Conservation (phyloP, 1,140 invertebrate genomes). For the Eciton burchellii region DNA sequence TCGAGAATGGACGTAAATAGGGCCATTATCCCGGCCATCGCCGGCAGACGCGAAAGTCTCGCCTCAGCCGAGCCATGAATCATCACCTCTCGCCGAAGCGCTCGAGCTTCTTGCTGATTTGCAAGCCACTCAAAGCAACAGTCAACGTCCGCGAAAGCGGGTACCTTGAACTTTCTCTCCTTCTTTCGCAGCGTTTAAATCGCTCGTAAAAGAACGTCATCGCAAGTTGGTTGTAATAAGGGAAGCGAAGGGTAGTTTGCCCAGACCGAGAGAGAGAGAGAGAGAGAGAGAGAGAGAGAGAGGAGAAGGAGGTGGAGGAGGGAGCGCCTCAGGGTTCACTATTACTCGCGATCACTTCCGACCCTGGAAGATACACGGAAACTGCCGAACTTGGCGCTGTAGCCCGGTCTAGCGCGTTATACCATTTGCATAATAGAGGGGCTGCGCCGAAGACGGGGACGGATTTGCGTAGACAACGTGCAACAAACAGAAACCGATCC, state of each 20-base stretch:
- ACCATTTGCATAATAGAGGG: conserved; percentile 75
- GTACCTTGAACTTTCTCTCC: background rate
- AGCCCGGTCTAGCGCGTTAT: conserved; percentile 43
- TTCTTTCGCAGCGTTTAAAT: background rate
- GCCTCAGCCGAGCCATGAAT: background rate
- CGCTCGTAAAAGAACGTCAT: background rate
- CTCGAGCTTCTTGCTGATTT: background rate
- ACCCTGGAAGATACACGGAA: conserved; percentile 29
- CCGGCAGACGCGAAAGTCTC: conserved; percentile 20
- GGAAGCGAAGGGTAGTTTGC: background rate
- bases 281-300: too few species aligned
- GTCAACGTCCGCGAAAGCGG: background rate
- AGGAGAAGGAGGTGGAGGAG: too few species aligned
- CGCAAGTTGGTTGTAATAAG: background rate
- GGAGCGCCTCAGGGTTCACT: background rate
- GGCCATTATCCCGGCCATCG: conserved; percentile 30
- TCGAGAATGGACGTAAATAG: conserved; percentile 44
- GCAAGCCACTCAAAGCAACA: conserved; percentile 3
- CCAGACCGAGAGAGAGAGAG: too few species aligned
- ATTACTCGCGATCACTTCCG: conserved; percentile 20
- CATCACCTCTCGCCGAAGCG: background rate
- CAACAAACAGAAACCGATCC: conserved; percentile 65
- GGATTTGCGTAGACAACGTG: conserved; percentile 60
- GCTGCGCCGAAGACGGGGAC: conserved; percentile 61
- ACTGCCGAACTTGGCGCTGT: conserved; percentile 41